Percentiles rank a stretch among this genome's conserved stretches.
Conservation (phyloP, 2,797 vertebrate genomes). For the Balearica regulorum region DNA sequence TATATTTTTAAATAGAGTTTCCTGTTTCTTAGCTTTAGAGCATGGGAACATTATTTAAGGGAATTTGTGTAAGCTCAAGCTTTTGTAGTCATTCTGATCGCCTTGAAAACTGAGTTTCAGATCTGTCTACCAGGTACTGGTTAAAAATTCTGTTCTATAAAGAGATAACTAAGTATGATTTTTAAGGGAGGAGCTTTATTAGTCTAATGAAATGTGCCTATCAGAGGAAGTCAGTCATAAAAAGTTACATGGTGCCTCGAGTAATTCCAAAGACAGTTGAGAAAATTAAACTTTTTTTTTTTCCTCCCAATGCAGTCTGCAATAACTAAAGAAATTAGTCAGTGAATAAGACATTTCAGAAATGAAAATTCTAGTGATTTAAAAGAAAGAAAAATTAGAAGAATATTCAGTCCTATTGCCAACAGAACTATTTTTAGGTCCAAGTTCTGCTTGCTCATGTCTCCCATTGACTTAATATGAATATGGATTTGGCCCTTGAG, state of each 20-base stretch:
- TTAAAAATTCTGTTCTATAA: background rate
- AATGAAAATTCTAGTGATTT: background rate
- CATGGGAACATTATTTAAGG: background rate
- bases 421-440: background rate
- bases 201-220: background rate
- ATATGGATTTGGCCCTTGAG: background rate
- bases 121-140: background rate
- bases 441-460: background rate
- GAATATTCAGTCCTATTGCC: background rate
- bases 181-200: background rate
- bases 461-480: background rate
- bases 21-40: background rate
- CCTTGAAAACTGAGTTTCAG: background rate
- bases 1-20: background rate
- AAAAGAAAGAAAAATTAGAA: background rate
- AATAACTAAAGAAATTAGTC: background rate
- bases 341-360: background rate
- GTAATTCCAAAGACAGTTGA: background rate
- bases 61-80: background rate
- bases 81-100: background rate
- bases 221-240: background rate
- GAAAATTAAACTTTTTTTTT: background rate
- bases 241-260: rapidly evolving
- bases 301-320: background rate
- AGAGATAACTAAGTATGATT: background rate